Evolutionary conservation across 2,888 invertebrate species (phyloP).

Genomic region (Onchidella celtica): DNA sequence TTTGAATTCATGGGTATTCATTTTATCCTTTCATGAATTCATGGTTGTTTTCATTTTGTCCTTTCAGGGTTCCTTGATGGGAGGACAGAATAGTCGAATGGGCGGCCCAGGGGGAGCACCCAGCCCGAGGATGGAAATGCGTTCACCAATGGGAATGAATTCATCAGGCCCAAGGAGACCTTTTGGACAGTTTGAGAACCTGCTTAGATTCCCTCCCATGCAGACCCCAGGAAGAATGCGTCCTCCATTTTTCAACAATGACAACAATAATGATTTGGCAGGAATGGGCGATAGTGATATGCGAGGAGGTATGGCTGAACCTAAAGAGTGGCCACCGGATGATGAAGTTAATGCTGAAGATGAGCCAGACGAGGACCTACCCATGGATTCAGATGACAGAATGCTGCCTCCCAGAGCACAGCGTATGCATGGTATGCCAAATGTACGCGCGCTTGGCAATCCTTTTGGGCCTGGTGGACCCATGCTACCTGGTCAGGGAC

Average conservation of each 20-base stretch:
- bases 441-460: background rate
- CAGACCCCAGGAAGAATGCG: slow-evolving; percentile 28
- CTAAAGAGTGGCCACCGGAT: slow-evolving; percentile 55
- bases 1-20: too few relatives aligned
- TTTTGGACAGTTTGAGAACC: slow-evolving; percentile 17
- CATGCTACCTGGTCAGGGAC: slow-evolving; percentile 31
- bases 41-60: background rate
- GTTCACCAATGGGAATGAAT: slow-evolving; percentile 6
- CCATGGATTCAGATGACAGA: slow-evolving; percentile 47
- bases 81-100: slow-evolving; percentile 43
- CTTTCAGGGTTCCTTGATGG: slow-evolving; percentile 37
- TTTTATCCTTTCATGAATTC: too few relatives aligned
- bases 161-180: slow-evolving; percentile 37
- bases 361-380: slow-evolving; percentile 45
- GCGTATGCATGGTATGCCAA: slow-evolving; percentile 20
- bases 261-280: slow-evolving; percentile 13
- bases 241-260: slow-evolving; percentile 28
- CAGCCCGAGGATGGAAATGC: slow-evolving; percentile 40
- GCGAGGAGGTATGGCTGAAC: slow-evolving; percentile 46
- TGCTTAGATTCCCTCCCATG: slow-evolving; percentile 36
- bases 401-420: slow-evolving; percentile 2
- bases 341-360: slow-evolving; percentile 50
- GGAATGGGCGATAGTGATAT: slow-evolving; percentile 37
- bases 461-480: slow-evolving; percentile 36
- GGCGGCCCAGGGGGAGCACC: slow-evolving; percentile 13